phyloP scores from a whole-genome alignment of 1,140 invertebrate genomes.

The Probaryconus sp. region DNA sequence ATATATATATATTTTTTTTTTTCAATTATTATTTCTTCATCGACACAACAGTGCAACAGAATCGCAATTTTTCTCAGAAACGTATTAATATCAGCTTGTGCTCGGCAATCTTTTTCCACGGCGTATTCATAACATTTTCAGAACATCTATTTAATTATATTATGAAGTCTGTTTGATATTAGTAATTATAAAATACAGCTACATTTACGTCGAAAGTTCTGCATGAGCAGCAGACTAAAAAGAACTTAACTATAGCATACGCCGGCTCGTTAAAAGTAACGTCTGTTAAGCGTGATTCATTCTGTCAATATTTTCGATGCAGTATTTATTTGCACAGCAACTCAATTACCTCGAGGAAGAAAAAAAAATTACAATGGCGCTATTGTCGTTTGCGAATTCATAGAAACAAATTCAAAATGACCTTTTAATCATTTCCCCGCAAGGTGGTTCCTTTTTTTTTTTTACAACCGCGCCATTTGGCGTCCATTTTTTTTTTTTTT shows the following conservation, averaged over 20 bases:
- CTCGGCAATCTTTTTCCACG: constrained; percentile 32
- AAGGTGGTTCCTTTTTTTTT: no score
- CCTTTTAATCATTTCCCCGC: no score
- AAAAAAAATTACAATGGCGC: neutral
- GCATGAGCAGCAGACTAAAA: constrained; percentile 31
- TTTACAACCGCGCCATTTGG: no score
- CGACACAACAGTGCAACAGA: constrained; percentile 22
- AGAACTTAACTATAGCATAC: constrained; percentile 7
- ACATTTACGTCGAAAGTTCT: constrained; percentile 36
- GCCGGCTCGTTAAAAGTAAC: constrained; percentile 33
- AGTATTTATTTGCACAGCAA: constrained; percentile 3
- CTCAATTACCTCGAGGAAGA: neutral
- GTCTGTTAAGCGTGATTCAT: constrained; percentile 43
- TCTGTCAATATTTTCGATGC: constrained; percentile 29
- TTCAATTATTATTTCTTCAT: no score
- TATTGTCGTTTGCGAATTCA: no score
- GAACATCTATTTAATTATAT: constrained; percentile 54
- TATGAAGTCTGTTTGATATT: constrained; percentile 48
- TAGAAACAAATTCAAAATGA: no score
- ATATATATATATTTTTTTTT: no score
- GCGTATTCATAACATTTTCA: constrained; percentile 52
- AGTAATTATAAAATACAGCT: constrained; percentile 45
- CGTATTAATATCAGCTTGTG: constrained; percentile 29
- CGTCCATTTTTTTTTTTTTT: no score
- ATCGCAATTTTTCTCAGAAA: constrained; percentile 32